Evolutionary conservation across 2,888 invertebrate genomes (phyloP).

Genomic region (Pachycephus smyrnensis): DNA sequence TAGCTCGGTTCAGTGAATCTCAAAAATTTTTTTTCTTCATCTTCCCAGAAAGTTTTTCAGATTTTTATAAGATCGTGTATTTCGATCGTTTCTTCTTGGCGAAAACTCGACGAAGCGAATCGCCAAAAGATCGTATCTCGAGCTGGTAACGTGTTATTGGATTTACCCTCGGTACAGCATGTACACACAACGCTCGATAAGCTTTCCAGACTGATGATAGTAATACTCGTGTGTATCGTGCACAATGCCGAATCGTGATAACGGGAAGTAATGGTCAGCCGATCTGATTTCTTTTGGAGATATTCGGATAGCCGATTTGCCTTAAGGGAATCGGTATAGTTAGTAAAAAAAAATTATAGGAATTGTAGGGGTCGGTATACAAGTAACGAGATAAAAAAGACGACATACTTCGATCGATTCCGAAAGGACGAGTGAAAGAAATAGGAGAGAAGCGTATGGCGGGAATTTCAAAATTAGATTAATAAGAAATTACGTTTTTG

Average conservation of each 20-base stretch:
- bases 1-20: neutral
- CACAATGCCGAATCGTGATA: constrained; percentile 23
- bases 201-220: constrained; percentile 43
- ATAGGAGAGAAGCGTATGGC: neutral
- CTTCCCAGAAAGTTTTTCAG: neutral
- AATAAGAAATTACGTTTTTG: neutral
- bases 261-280: constrained; percentile 37
- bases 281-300: constrained; percentile 28
- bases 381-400: neutral
- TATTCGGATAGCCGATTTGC: neutral
- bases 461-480: neutral
- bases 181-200: constrained; percentile 32
- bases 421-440: neutral
- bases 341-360: neutral
- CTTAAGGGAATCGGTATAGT: neutral
- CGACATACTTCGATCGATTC: neutral
- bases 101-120: neutral
- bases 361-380: neutral
- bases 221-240: constrained; percentile 30
- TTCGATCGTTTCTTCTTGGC: neutral
- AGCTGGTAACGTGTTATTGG: constrained; percentile 39
- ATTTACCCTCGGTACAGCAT: constrained; percentile 25
- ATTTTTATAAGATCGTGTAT: neutral
- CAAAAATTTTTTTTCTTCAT: neutral
- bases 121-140: neutral